These are phyloP conservation scores for Eupithecia tripunctaria DNA, from an alignment of 2,888 invertebrate genomes.

Conservation along the genomic window DNA sequence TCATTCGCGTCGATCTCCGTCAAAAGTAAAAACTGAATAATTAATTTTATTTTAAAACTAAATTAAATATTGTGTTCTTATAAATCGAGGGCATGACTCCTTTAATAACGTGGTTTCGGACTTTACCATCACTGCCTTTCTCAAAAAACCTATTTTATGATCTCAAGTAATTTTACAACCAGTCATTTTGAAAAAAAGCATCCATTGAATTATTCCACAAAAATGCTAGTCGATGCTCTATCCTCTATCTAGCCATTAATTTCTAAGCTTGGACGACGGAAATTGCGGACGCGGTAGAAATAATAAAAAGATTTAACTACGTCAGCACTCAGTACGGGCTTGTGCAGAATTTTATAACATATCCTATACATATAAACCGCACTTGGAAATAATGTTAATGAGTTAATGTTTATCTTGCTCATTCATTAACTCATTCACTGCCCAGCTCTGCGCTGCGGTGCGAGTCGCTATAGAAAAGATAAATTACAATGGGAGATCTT, in stretches of 20 bases:
- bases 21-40: too few relatives aligned
- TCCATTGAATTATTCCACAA: neutral
- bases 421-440: neutral
- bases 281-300: conserved; percentile 53
- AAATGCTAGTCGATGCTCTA: neutral
- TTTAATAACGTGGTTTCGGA: too few relatives aligned
- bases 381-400: neutral
- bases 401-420: neutral
- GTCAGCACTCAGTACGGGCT: neutral
- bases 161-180: neutral
- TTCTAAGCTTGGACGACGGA: conserved; percentile 49
- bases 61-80: too few relatives aligned
- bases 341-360: neutral
- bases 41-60: too few relatives aligned
- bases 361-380: neutral
- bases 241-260: conserved; percentile 41
- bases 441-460: too few relatives aligned
- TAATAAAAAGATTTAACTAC: conserved; percentile 49
- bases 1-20: too few relatives aligned
- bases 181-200: neutral
- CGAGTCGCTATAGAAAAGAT: too few relatives aligned
- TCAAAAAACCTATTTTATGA: too few relatives aligned
- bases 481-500: neutral
- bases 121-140: too few relatives aligned
- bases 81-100: too few relatives aligned